These are phyloP conservation scores for Polyommatus iphigenia DNA, from an alignment of 2,888 invertebrate genomes.

Conservation along the genomic window DNA sequence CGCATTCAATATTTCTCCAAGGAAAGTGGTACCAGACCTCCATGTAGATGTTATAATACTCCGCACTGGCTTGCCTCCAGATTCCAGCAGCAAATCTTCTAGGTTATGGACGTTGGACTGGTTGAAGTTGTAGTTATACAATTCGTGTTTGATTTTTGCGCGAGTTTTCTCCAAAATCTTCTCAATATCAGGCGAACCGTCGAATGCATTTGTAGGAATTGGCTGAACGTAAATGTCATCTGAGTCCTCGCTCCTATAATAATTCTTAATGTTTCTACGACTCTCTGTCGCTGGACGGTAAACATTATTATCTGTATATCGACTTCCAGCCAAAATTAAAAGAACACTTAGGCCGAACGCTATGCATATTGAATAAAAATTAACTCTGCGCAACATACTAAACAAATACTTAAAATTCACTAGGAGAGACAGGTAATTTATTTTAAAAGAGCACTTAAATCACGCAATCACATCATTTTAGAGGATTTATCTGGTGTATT, in stretches of 20 bases:
- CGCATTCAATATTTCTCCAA: constrained; percentile 91
- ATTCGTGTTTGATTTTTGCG: constrained; percentile 60
- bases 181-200: constrained; percentile 63
- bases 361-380: constrained; percentile 77
- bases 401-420: constrained; percentile 46
- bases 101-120: constrained; percentile 75
- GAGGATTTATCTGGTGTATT: constrained; percentile 57
- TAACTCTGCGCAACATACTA: constrained; percentile 75
- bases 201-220: constrained; percentile 62
- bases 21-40: constrained; percentile 94
- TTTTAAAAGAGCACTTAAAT: constrained; percentile 55
- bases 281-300: constrained; percentile 71
- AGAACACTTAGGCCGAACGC: constrained; percentile 76
- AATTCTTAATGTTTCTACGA: constrained; percentile 67
- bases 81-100: constrained; percentile 84
- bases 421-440: constrained; percentile 39
- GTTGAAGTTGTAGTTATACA: constrained; percentile 65
- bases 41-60: constrained; percentile 93
- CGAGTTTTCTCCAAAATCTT: constrained; percentile 65
- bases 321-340: constrained; percentile 77
- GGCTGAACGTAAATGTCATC: constrained; percentile 57
- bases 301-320: constrained; percentile 76
- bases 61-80: constrained; percentile 85
- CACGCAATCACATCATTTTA: constrained; percentile 65
- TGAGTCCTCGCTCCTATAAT: constrained; percentile 82